phyloP scores from a whole-genome alignment of 92 coral and sea anemone genomes.

The Paramuricea clavata region DNA sequence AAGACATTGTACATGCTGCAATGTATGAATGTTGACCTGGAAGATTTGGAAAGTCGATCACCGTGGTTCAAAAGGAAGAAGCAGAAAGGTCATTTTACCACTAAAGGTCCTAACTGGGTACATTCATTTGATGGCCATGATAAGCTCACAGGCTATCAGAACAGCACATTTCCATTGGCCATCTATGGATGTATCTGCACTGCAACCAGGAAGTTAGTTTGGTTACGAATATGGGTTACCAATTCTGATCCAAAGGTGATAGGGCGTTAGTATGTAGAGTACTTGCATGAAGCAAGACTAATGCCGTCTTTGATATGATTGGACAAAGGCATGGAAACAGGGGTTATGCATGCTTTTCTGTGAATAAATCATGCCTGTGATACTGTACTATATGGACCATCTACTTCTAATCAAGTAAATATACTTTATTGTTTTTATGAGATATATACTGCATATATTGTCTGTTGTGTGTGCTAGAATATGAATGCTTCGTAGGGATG shows the following conservation, averaged over 20 bases:
- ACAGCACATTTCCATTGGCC: not conserved
- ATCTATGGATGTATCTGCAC: not conserved
- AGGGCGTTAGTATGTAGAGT: not conserved
- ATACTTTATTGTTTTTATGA: too few species aligned
- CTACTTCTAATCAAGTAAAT: not conserved
- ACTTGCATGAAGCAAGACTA: not conserved
- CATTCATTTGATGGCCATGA: conserved; percentile 23
- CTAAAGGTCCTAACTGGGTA: conserved; percentile 12
- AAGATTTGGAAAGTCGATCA: conserved; percentile 9
- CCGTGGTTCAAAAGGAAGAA: not conserved
- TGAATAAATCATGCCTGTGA: not conserved
- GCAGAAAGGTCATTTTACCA: not conserved
- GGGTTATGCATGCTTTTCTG: not conserved
- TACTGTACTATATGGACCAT: not conserved
- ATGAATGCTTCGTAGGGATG: not conserved
- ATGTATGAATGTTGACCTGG: conserved; percentile 4
- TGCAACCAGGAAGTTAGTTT: not conserved
- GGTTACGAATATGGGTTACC: not conserved
- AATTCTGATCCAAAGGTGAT: not conserved
- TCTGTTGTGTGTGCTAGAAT: not conserved
- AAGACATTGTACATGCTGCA: not conserved
- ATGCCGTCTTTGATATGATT: not conserved
- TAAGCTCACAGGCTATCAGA: not conserved
- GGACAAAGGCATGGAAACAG: not conserved
- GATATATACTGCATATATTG: not conserved